Percentiles rank a stretch among this genome's conserved stretches.
phyloP scores from a whole-genome alignment of 1,140 invertebrate genomes.

The Conus betulinus region DNA sequence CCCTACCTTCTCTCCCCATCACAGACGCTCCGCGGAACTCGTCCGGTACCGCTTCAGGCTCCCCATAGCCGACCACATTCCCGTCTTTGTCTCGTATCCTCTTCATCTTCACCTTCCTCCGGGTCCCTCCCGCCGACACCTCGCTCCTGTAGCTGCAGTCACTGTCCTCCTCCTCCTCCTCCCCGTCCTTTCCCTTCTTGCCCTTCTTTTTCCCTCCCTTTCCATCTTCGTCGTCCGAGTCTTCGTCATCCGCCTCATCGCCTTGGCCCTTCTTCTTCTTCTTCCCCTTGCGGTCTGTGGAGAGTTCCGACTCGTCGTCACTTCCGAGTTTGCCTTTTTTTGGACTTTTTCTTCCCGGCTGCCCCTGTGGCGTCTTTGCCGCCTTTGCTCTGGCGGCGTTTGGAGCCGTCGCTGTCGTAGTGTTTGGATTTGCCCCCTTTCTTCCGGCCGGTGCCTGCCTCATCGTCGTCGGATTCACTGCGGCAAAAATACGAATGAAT shows the following conservation, averaged over 20 bases:
- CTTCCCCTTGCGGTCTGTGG: conserved; percentile 22
- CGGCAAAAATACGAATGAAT: not conserved
- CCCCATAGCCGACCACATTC: conserved; percentile 64
- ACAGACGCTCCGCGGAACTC: conserved; percentile 23
- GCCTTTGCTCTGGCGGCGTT: conserved; percentile 16
- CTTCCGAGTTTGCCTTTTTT: conserved; percentile 12
- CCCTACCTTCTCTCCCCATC: not conserved
- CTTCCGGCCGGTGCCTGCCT: not conserved
- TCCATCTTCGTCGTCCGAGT: conserved; percentile 10
- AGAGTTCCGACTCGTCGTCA: conserved; percentile 22
- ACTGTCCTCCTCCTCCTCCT: conserved; percentile 16
- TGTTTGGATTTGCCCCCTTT: not conserved
- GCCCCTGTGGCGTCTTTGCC: not conserved
- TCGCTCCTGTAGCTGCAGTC: conserved; percentile 50
- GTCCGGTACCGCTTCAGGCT: conserved; percentile 42
- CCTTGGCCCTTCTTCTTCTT: conserved; percentile 44
- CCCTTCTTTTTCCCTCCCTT: not conserved
- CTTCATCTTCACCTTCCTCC: conserved; percentile 50
- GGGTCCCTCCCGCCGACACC: conserved; percentile 64
- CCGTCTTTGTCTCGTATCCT: conserved; percentile 61
- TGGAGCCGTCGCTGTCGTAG: not conserved
- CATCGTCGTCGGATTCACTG: not conserved
- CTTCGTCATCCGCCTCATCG: conserved; percentile 4
- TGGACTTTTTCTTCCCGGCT: not conserved
- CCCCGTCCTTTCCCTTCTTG: not conserved